Evolutionary conservation across 2,888 invertebrate species (phyloP).

Genomic region (Ommatoiulus sabulosus): DNA sequence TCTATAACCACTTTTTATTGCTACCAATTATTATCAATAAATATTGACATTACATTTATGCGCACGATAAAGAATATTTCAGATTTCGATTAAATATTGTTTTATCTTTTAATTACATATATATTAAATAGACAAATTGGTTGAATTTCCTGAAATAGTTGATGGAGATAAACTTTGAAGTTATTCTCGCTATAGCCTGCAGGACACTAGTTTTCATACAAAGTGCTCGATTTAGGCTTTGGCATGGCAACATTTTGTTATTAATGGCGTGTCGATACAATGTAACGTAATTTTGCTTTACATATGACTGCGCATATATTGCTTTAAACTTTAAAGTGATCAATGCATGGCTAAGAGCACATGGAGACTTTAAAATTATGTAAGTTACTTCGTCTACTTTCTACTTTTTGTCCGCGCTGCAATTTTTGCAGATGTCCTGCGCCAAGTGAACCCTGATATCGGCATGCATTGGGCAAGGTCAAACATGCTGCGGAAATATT

Average conservation of each 20-base stretch:
- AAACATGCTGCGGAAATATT: no score
- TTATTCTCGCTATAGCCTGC: not conserved
- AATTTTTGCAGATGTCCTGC: no score
- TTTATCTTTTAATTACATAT: not conserved
- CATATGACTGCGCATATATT: no score
- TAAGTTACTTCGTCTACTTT: no score
- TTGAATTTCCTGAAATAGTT: not conserved
- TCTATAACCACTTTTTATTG: not conserved
- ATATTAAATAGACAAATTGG: not conserved
- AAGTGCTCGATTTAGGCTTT: not conserved
- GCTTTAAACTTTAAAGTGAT: no score
- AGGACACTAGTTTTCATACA: not conserved
- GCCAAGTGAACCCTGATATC: no score
- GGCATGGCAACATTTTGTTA: not conserved
- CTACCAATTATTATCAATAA: not conserved
- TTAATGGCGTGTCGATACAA: not conserved
- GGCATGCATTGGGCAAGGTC: no score
- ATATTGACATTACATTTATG: constrained; percentile 1
- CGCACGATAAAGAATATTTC: not conserved
- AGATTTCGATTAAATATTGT: not conserved
- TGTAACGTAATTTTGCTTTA: no score
- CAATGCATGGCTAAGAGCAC: no score
- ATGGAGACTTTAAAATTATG: no score
- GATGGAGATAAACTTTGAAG: not conserved
- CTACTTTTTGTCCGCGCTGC: no score